Evolutionary conservation across 2,113 vertebrate species (phyloP).

Genomic region (Apistogramma diplotaenia): DNA sequence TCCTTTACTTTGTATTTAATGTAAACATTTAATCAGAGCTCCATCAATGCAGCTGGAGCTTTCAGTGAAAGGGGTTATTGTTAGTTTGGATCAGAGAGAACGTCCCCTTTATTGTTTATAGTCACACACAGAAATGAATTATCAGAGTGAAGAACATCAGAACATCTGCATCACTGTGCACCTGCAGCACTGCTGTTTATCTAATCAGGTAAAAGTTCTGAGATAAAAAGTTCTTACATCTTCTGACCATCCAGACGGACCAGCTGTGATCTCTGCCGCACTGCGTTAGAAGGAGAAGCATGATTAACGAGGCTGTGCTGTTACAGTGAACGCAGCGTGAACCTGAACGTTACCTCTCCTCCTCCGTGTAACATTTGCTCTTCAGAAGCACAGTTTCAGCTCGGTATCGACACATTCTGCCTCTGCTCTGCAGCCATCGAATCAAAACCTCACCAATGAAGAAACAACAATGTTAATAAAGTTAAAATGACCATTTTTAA

Average conservation of each 20-base stretch:
- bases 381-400: fast-evolving
- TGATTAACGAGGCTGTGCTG: background rate
- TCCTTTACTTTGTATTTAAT: too few species aligned
- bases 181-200: too few species aligned
- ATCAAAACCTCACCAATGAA: background rate
- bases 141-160: too few species aligned
- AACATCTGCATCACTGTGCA: too few species aligned
- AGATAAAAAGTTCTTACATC: background rate
- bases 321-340: background rate
- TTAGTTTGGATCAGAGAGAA: too few species aligned
- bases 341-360: fast-evolving
- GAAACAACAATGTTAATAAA: background rate
- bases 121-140: too few species aligned
- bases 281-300: background rate
- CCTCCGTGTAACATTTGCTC: background rate
- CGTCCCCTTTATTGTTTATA: too few species aligned
- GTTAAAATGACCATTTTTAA: background rate
- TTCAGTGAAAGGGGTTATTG: too few species aligned
- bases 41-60: too few species aligned
- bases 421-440: background rate
- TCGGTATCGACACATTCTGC: background rate
- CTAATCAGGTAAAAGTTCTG: too few species aligned
- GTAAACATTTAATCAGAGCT: too few species aligned
- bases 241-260: background rate
- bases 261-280: background rate